Evolutionary conservation across 2,888 invertebrate genomes (phyloP).

Genomic region (Synergus umbraculus): DNA sequence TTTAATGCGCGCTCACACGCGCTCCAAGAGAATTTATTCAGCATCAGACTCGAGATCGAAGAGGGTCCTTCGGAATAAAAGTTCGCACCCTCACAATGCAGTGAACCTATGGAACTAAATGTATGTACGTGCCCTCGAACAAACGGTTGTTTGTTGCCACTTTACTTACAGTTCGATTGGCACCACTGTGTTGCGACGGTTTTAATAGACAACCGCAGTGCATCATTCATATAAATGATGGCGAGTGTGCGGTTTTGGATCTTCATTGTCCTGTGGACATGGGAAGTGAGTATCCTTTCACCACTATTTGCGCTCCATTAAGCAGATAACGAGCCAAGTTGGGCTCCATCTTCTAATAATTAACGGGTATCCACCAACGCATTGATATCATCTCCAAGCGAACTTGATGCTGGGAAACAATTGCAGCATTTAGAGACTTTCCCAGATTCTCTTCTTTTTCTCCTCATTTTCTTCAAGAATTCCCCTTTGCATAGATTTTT

Average conservation of each 20-base stretch:
- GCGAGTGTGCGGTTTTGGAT: constrained; percentile 50
- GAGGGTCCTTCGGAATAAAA: constrained; percentile 55
- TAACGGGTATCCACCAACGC: background rate
- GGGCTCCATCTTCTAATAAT: constrained; percentile 4
- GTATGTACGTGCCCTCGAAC: constrained; percentile 38
- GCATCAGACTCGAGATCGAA: constrained; percentile 54
- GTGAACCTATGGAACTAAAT: constrained; percentile 30
- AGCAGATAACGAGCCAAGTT: constrained; percentile 62
- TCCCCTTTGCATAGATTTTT: too few species aligned
- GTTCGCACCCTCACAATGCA: constrained; percentile 49
- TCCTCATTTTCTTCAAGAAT: too few species aligned
- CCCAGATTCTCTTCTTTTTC: too few species aligned
- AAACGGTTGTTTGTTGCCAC: constrained; percentile 58
- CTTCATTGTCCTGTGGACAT: constrained; percentile 70
- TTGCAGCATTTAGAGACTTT: too few species aligned
- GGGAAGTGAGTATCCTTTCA: constrained; percentile 72
- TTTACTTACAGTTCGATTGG: constrained; percentile 66
- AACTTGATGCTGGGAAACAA: background rate
- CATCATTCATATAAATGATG: constrained; percentile 53
- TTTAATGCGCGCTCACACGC: constrained; percentile 68
- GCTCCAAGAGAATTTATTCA: constrained; percentile 64
- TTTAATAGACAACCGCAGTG: constrained; percentile 61
- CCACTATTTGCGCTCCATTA: constrained; percentile 67
- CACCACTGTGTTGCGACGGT: constrained; percentile 51
- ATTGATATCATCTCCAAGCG: background rate